Evolutionary conservation across 2,888 invertebrate genomes (phyloP).

Genomic region (Pherbina coryleti): DNA sequence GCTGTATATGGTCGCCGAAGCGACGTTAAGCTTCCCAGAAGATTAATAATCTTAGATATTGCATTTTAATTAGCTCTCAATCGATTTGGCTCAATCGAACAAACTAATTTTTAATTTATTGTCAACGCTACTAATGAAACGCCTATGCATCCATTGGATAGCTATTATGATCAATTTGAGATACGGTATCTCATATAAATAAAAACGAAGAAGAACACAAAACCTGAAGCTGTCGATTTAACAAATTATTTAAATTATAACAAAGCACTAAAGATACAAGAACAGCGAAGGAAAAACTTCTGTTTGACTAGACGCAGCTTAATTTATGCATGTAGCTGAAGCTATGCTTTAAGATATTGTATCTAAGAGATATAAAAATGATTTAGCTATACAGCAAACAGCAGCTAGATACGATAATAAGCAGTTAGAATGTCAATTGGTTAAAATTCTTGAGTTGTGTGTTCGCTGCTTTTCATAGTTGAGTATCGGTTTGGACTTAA

Average conservation of each 20-base stretch:
- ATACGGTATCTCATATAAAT: conserved; percentile 28
- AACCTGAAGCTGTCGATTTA: conserved; percentile 61
- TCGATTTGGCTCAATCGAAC: conserved; percentile 6
- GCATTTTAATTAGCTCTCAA: conserved; percentile 53
- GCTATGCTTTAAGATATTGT: not conserved
- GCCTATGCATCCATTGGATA: conserved; percentile 41
- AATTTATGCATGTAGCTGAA: conserved; percentile 43
- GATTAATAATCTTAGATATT: conserved; percentile 59
- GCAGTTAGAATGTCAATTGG: not conserved
- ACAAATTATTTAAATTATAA: conserved; percentile 64
- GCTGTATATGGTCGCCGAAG: conserved; percentile 46
- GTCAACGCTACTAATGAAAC: conserved; percentile 65
- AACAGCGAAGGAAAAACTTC: not conserved
- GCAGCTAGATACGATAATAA: not conserved
- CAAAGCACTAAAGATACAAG: not conserved
- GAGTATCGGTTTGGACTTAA: not conserved
- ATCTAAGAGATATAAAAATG: conserved; percentile 23
- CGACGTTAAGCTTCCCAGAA: conserved; percentile 55
- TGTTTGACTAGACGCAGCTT: conserved; percentile 37
- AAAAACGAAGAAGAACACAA: conserved; percentile 17
- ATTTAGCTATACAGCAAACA: conserved; percentile 11
- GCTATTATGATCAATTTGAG: conserved; percentile 60
- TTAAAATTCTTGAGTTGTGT: not conserved
- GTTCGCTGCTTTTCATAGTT: conserved; percentile 10
- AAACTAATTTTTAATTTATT: conserved; percentile 61